Evolutionary conservation across 2,113 vertebrate genomes (phyloP).

Genomic region (Athene noctua): DNA sequence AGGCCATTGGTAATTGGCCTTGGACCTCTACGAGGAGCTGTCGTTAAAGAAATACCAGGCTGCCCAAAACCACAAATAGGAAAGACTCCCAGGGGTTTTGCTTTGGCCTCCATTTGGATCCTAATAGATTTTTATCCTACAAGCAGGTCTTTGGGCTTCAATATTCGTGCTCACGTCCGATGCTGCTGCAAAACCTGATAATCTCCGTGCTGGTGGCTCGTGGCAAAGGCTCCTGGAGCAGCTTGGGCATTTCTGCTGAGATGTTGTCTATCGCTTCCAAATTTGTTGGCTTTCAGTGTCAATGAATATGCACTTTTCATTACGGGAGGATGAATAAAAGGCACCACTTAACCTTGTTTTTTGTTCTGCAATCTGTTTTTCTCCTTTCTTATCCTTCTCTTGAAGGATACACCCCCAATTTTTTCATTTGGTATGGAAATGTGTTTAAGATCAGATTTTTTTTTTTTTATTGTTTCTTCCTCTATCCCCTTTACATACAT

Average conservation of each 20-base stretch:
- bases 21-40: background rate
- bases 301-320: background rate
- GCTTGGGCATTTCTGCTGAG: background rate
- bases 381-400: background rate
- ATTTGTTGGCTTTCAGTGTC: background rate
- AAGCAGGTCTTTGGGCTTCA: background rate
- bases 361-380: background rate
- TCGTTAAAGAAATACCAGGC: background rate
- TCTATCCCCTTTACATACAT: background rate
- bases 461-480: background rate
- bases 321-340: background rate
- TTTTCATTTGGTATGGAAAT: background rate
- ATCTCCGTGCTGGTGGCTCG: rapidly evolving
- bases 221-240: background rate
- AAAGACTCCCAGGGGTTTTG: background rate
- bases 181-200: background rate
- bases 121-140: background rate
- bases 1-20: background rate
- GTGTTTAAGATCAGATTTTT: background rate
- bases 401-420: background rate
- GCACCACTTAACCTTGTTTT: background rate
- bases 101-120: background rate
- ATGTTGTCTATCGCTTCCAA: background rate
- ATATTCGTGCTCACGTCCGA: background rate
- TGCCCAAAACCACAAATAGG: background rate